Percentiles rank a stretch among this genome's conserved stretches.
phyloP scores from a whole-genome alignment of 2,797 vertebrate species.

The Chelon auratus region DNA sequence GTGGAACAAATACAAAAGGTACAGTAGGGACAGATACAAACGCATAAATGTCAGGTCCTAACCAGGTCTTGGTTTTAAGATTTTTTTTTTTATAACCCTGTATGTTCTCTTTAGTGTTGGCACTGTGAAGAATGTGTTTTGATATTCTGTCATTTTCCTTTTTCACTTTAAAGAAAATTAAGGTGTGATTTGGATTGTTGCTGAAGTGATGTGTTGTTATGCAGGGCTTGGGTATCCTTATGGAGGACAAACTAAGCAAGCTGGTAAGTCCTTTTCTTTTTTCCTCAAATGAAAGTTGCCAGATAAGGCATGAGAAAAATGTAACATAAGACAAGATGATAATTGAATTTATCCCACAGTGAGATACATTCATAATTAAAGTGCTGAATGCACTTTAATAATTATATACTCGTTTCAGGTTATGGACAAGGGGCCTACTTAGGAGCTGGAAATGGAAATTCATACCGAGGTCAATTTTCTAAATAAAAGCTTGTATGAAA shows the following conservation, averaged over 20 bases:
- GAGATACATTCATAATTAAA: neutral
- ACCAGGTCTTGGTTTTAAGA: neutral
- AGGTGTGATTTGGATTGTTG: conserved; percentile 4
- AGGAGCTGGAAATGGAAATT: conserved; percentile 65
- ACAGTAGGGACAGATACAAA: neutral
- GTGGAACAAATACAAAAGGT: conserved; percentile 64
- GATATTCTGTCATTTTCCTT: neutral
- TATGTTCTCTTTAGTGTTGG: neutral
- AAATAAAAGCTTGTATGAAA: conserved; percentile 12
- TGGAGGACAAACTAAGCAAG: conserved; percentile 58
- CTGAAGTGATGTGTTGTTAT: neutral
- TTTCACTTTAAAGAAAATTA: neutral
- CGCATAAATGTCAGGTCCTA: too few relatives aligned
- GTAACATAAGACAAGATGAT: too few relatives aligned
- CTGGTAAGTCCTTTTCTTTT: conserved; percentile 34
- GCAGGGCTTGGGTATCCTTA: conserved; percentile 62
- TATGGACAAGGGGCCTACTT: conserved; percentile 71
- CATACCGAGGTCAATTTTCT: conserved; percentile 46
- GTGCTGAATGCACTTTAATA: neutral
- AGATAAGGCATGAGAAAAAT: neutral
- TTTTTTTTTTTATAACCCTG: conserved; percentile 25
- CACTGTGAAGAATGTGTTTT: conserved; percentile 1
- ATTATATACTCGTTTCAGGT: conserved; percentile 37
- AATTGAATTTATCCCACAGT: too few relatives aligned
- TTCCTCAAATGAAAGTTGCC: neutral